These are phyloP conservation scores for Gnathonemus echidnorhynchus DNA, from an alignment of 2,113 vertebrate genomes.

Conservation along the genomic window DNA sequence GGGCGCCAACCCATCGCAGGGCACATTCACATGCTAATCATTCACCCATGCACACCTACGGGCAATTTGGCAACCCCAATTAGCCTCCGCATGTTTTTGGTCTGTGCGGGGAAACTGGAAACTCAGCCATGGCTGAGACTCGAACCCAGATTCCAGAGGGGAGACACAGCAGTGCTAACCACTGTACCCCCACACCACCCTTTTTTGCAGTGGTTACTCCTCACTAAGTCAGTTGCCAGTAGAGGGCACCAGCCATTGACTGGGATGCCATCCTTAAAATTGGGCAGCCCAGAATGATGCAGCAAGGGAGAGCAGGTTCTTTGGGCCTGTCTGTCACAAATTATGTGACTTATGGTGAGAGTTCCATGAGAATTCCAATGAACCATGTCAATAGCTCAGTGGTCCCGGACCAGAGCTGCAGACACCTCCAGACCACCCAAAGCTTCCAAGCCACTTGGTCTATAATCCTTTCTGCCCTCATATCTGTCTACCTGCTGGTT, in stretches of 20 bases:
- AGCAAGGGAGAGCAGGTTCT: neutral
- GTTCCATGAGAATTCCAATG: neutral
- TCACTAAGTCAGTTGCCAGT: neutral
- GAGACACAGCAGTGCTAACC: neutral
- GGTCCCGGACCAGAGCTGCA: neutral
- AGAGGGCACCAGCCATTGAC: neutral
- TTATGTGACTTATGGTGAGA: neutral
- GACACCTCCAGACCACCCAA: neutral
- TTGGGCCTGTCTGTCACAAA: neutral
- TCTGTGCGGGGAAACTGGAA: neutral
- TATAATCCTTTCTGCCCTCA: neutral
- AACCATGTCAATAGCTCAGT: neutral
- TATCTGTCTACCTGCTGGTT: neutral
- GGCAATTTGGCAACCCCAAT: neutral
- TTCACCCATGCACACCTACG: neutral
- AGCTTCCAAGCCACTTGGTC: neutral
- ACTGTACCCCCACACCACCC: neutral
- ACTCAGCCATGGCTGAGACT: neutral
- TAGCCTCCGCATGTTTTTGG: neutral
- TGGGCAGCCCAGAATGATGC: neutral
- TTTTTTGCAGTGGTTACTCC: neutral
- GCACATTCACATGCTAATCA: no score
- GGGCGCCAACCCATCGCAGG: no score
- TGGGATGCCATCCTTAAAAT: neutral
- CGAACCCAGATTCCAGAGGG: neutral